Conservation (phyloP, 2,797 vertebrate species). For the Sebastes baramenuke region DNA sequence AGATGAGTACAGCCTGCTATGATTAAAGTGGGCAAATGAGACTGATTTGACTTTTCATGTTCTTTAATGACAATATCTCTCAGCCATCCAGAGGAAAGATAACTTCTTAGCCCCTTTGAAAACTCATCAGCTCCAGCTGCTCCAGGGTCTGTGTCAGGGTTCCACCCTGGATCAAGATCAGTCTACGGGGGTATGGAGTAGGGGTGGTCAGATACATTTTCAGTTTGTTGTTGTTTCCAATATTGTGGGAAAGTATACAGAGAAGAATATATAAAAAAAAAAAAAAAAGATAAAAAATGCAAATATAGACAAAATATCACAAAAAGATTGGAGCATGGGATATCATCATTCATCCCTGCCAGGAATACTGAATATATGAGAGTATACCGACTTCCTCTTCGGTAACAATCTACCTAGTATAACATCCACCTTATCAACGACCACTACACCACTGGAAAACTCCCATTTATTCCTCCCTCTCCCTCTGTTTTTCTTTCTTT, state of each 20-base stretch:
- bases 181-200: not conserved
- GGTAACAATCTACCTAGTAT: too few species aligned
- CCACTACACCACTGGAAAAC: too few species aligned
- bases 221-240: not conserved
- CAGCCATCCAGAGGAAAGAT: not conserved
- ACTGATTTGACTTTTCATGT: constrained; percentile 1
- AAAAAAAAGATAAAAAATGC: not conserved
- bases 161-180: not conserved
- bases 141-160: not conserved
- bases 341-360: not conserved
- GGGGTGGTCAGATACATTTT: not conserved
- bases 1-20: not conserved
- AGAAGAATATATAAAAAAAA: not conserved
- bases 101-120: not conserved
- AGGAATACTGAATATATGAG: too few species aligned
- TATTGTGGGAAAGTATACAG: too few species aligned
- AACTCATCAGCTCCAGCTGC: not conserved
- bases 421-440: too few species aligned
- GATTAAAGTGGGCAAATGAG: not conserved
- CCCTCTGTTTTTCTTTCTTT: too few species aligned
- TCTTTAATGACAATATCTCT: constrained; percentile 4
- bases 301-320: not conserved
- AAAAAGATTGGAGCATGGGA: not conserved
- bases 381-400: too few species aligned
- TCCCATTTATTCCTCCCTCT: too few species aligned